These are phyloP conservation scores for Euproctis similis DNA, from an alignment of 2,888 invertebrate species.

Conservation along the genomic window DNA sequence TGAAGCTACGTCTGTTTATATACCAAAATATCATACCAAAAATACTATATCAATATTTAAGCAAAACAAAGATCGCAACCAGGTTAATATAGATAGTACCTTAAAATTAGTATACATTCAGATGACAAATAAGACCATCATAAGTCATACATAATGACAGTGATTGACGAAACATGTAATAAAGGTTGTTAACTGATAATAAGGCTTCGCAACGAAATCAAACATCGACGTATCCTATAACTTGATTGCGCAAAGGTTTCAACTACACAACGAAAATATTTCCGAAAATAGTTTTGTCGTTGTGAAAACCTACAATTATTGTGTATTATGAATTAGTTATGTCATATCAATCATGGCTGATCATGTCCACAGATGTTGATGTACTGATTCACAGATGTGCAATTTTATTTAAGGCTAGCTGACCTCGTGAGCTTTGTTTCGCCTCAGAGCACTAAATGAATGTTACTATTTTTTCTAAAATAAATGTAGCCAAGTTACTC, in stretches of 20 bases:
- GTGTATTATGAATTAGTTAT: conserved; percentile 53
- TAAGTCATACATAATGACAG: conserved; percentile 46
- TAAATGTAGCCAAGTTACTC: no score
- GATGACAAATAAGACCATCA: conserved; percentile 47
- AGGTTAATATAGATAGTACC: conserved; percentile 19
- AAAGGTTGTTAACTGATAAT: conserved; percentile 60
- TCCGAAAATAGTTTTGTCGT: conserved; percentile 45
- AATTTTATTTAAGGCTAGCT: no score
- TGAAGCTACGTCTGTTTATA: no score
- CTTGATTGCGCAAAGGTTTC: conserved; percentile 42
- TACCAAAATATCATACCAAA: no score
- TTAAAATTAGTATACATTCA: conserved; percentile 25
- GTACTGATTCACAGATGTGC: no score
- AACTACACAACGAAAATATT: conserved; percentile 35
- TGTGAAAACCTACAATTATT: conserved; percentile 45
- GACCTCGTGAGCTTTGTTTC: no score
- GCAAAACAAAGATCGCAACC: no score
- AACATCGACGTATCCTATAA: conserved; percentile 49
- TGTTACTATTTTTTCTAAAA: no score
- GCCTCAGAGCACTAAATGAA: no score
- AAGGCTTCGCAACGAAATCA: conserved; percentile 51
- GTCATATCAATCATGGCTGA: no score
- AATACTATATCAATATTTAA: no score
- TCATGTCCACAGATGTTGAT: no score
- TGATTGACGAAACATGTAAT: conserved; percentile 55